These are phyloP conservation scores for Agrochola circellaris DNA, from an alignment of 2,888 invertebrate genomes.

Conservation along the genomic window DNA sequence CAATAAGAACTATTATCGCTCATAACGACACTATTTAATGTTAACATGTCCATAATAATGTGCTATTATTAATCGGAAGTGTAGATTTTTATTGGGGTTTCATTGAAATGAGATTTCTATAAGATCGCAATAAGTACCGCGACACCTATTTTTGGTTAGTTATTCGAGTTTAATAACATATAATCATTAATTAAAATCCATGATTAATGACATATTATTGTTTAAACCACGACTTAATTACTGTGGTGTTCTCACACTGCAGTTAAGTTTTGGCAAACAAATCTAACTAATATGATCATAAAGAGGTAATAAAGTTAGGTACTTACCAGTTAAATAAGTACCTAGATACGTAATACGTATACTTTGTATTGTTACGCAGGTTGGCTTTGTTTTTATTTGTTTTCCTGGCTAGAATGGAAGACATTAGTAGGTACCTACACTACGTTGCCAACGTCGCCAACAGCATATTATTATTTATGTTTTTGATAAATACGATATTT, in stretches of 20 bases:
- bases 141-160: constrained; percentile 63
- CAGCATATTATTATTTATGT: not conserved
- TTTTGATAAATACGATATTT: not conserved
- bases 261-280: constrained; percentile 24
- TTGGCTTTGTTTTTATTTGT: constrained; percentile 10
- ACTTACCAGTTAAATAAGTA: not conserved
- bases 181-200: constrained; percentile 51
- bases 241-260: constrained; percentile 38
- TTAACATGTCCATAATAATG: constrained; percentile 63
- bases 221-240: constrained; percentile 35
- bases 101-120: constrained; percentile 67
- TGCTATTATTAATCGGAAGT: constrained; percentile 79
- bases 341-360: not conserved
- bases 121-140: constrained; percentile 55
- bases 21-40: constrained; percentile 54
- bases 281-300: constrained; percentile 16
- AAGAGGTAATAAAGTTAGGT: constrained; percentile 7
- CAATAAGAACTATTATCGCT: constrained; percentile 56
- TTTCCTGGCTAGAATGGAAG: not conserved
- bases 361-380: constrained; percentile 16
- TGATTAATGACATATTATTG: constrained; percentile 60
- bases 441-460: not conserved
- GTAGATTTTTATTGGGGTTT: constrained; percentile 77
- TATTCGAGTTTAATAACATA: constrained; percentile 65
- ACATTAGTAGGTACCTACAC: not conserved